Evolutionary conservation across 1,140 invertebrate species (phyloP).

Genomic region (Parasteatoda tepidariorum): DNA sequence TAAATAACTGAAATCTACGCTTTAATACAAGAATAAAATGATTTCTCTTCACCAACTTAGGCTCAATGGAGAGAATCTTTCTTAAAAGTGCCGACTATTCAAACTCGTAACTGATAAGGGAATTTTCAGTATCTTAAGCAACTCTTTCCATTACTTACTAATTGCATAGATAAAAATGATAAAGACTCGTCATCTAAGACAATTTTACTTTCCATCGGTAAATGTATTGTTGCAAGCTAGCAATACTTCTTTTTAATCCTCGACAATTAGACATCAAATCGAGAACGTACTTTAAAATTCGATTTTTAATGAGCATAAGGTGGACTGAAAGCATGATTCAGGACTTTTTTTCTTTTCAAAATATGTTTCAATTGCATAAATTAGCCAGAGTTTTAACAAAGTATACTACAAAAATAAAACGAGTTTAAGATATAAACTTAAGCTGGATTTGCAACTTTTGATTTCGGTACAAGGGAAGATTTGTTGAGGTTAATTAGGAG

Average conservation of each 20-base stretch:
- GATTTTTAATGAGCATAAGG: constrained; percentile 24
- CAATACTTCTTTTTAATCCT: constrained; percentile 41
- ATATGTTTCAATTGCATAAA: constrained; percentile 4
- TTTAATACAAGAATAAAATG: constrained; percentile 46
- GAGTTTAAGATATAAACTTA: neutral
- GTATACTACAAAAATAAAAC: neutral
- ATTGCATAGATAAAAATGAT: constrained; percentile 53
- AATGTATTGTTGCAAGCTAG: constrained; percentile 2
- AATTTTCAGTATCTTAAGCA: constrained; percentile 28
- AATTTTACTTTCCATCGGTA: constrained; percentile 8
- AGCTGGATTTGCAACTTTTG: neutral
- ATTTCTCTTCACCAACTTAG: constrained; percentile 32
- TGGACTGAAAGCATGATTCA: neutral
- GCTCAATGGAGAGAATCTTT: constrained; percentile 17
- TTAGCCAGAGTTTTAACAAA: constrained; percentile 3
- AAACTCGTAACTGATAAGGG: constrained; percentile 7
- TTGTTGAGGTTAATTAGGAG: neutral
- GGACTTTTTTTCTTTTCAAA: neutral
- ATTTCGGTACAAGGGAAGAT: neutral
- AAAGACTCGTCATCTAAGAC: constrained; percentile 43
- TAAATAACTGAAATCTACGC: constrained; percentile 52
- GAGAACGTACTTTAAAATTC: constrained; percentile 23
- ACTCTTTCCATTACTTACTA: constrained; percentile 16
- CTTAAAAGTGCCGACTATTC: neutral
- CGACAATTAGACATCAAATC: constrained; percentile 44